These are phyloP conservation scores for Palythoa grandiflora DNA, from an alignment of 92 coral and sea anemone species.

Conservation along the genomic window DNA sequence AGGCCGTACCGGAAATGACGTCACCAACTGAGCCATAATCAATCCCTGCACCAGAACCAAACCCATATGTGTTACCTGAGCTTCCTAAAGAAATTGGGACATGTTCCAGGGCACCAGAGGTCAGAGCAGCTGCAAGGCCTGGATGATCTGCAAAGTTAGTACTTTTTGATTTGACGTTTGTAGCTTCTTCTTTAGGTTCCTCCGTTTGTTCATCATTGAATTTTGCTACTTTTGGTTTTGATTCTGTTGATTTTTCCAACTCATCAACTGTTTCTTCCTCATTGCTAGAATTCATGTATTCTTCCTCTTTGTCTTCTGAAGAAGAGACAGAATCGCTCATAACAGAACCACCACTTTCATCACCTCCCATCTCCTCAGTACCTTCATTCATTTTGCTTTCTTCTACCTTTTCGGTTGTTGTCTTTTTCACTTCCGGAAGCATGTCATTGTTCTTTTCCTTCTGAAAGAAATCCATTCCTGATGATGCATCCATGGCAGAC, in stretches of 20 bases:
- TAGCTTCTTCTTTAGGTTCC: slow-evolving; percentile 2
- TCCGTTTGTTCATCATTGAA: background rate
- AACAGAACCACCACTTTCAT: slow-evolving; percentile 20
- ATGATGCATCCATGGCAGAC: slow-evolving; percentile 48
- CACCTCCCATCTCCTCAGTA: slow-evolving; percentile 26
- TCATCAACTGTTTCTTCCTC: background rate
- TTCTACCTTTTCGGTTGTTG: slow-evolving; percentile 22
- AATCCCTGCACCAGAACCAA: slow-evolving; percentile 73
- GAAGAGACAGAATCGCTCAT: slow-evolving; percentile 8
- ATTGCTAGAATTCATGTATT: slow-evolving; percentile 4
- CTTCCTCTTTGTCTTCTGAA: slow-evolving; percentile 23
- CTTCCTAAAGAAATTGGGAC: slow-evolving; percentile 76
- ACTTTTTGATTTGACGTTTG: background rate
- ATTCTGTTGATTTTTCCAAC: background rate
- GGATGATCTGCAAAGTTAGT: slow-evolving; percentile 66
- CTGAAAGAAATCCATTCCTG: slow-evolving; percentile 64
- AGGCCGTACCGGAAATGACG: slow-evolving; percentile 70
- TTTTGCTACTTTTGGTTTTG: background rate
- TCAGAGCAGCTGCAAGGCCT: slow-evolving; percentile 74
- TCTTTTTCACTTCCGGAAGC: slow-evolving; percentile 58
- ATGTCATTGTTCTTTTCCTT: slow-evolving; percentile 65
- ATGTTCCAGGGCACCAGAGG: slow-evolving; percentile 65
- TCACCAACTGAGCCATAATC: slow-evolving; percentile 72
- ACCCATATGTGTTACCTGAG: slow-evolving; percentile 70
- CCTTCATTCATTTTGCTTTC: background rate